A percentile compares a stretch with the other conserved stretches of the same genome.
phyloP scores from a whole-genome alignment of 2,113 vertebrate species.

The Eonycteris spelaea region DNA sequence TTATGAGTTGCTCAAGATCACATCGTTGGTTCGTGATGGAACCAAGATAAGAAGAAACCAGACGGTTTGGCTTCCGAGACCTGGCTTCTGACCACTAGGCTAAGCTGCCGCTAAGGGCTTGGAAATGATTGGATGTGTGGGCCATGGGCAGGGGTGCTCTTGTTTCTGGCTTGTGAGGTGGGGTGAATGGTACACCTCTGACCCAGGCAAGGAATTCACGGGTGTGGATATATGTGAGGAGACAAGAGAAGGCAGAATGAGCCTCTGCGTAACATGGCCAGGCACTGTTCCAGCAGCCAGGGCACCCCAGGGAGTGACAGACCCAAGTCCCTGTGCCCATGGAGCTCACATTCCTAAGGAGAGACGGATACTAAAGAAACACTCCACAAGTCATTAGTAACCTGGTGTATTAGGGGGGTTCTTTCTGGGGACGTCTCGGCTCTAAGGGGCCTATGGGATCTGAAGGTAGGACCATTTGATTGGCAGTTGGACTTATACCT shows the following conservation, averaged over 20 bases:
- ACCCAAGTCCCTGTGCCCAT: background rate
- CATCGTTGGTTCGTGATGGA: background rate
- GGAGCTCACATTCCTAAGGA: background rate
- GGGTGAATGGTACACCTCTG: background rate
- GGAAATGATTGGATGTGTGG: background rate
- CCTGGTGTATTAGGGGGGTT: background rate
- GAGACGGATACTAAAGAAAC: too few relatives aligned
- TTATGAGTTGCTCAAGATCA: background rate
- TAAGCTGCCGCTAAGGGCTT: background rate
- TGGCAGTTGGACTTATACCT: background rate
- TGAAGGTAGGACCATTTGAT: background rate
- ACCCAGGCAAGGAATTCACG: background rate
- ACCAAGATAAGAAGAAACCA: background rate
- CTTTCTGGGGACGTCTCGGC: background rate
- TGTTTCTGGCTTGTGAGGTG: background rate
- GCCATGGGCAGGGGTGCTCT: accelerated
- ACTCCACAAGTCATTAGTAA: background rate
- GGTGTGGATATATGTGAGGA: background rate
- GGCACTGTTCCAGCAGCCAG: background rate
- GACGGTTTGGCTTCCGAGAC: background rate
- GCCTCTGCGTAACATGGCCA: background rate
- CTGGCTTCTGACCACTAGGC: background rate
- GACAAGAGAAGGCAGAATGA: background rate
- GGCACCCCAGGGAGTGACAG: background rate
- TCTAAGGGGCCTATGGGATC: background rate